Evolutionary conservation across 2,797 vertebrate species (phyloP), one percentile per base, ranked within the genome.

Genomic region (Mus minutoides): DNA sequence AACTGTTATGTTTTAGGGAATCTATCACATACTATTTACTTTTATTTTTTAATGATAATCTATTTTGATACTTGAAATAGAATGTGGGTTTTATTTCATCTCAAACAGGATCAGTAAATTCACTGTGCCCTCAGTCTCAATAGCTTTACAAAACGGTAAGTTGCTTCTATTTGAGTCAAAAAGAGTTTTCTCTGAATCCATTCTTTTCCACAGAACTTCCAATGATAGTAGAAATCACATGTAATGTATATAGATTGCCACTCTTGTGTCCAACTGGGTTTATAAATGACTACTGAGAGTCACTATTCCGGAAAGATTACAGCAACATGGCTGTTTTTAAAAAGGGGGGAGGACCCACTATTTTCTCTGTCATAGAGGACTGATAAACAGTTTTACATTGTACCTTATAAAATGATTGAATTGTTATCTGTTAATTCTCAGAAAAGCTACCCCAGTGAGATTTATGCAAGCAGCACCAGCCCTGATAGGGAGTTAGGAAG

Each of bases 11-110:
- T 19, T 78, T 93, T 79, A 86, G 75, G 19, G 16, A 14, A 88
- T 62, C 52, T 71, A 79, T 94, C 56, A 31, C 49, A 43, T 76
- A 58, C n/a, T 58, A 17, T 77, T 91, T 82, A 54, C 78, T 87
- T 93, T 88, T 87, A 37, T 83, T 83, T 94, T 2, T 69, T 71
- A 91, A 77, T 85, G 26, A 11, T 84, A 5, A 73, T 94, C 96
- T 97, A 75, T 62, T 95, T 96, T 88, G 75, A 54, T 80, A 78
- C 2, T 46, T 40, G 95, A 95, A 95, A 90, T 73, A 71, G 80
- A 95, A 88, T 93, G 46, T 67, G 54, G 9, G 71, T 91, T 95
- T 96, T 95, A 86, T 93, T 91, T 95, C 8, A 92, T 96, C 94
- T 95, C 86, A 87, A 84, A 75, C 22, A 94, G 43, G 11, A 95